These are phyloP conservation scores for Baccha elongata DNA, from an alignment of 2,888 invertebrate genomes.

Conservation along the genomic window DNA sequence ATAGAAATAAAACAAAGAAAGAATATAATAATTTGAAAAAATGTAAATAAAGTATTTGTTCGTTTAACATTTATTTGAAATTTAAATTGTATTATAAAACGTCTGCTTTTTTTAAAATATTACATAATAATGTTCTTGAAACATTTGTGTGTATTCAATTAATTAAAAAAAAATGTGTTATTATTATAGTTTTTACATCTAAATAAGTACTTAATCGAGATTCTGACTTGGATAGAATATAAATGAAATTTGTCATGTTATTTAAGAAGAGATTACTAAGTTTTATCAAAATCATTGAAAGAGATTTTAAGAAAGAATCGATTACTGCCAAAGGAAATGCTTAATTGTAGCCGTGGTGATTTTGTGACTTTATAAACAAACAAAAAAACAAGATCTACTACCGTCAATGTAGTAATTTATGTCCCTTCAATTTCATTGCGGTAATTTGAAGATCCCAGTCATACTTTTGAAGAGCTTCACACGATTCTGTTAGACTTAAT, in stretches of 20 bases:
- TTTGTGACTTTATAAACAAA: constrained; percentile 54
- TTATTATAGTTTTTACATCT: constrained; percentile 40
- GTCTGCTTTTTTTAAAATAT: not conserved
- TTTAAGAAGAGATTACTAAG: constrained; percentile 26
- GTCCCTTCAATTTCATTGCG: constrained; percentile 78
- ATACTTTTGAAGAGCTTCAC: constrained; percentile 79
- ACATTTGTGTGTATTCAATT: constrained; percentile 22
- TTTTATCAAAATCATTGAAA: constrained; percentile 19
- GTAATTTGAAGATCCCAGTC: constrained; percentile 82
- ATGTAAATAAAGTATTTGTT: constrained; percentile 31
- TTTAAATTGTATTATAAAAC: constrained; percentile 2
- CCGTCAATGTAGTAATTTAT: constrained; percentile 57
- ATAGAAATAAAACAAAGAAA: constrained; percentile 24
- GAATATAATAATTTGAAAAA: constrained; percentile 11
- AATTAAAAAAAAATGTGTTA: constrained; percentile 13
- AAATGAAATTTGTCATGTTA: constrained; percentile 51
- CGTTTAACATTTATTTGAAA: constrained; percentile 32
- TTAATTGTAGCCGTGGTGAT: constrained; percentile 5
- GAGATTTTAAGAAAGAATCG: constrained; percentile 25
- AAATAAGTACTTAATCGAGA: constrained; percentile 75
- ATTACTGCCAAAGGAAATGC: constrained; percentile 40
- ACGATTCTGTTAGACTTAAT: constrained; percentile 79
- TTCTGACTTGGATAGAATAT: constrained; percentile 72
- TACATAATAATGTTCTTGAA: not conserved
- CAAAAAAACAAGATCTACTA: not conserved